Percentiles rank a stretch among this genome's conserved stretches.
phyloP scores from a whole-genome alignment of 2,888 invertebrate genomes.

The Zaprionus bogoriensis region DNA sequence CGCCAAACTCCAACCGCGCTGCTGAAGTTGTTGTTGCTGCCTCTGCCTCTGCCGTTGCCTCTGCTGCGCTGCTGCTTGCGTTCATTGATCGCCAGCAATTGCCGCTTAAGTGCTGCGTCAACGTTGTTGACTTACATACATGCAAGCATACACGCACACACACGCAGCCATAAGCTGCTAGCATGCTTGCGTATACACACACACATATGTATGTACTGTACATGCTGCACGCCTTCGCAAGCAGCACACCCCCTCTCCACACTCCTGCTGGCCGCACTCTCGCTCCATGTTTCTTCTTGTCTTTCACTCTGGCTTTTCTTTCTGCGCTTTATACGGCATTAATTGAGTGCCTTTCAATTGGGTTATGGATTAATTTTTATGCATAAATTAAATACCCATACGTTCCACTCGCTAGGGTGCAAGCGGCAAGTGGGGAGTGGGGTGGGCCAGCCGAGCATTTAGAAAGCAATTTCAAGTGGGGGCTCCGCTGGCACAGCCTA shows the following conservation, averaged over 20 bases:
- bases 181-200: too few species aligned
- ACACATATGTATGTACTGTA: neutral
- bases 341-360: constrained; percentile 76
- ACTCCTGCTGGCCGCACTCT: constrained; percentile 41
- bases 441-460: constrained; percentile 44
- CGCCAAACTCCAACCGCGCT: constrained; percentile 55
- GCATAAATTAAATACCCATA: constrained; percentile 75
- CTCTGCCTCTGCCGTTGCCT: too few species aligned
- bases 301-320: constrained; percentile 71
- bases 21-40: constrained; percentile 34
- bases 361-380: constrained; percentile 77
- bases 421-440: neutral
- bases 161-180: too few species aligned
- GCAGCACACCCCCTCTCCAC: constrained; percentile 2
- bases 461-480: constrained; percentile 72
- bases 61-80: constrained; percentile 57
- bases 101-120: constrained; percentile 74
- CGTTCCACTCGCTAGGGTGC: constrained; percentile 14
- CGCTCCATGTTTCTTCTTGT: constrained; percentile 59
- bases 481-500: constrained; percentile 6
- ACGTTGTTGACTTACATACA: constrained; percentile 72
- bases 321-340: constrained; percentile 66
- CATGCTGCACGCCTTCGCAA: constrained; percentile 31
- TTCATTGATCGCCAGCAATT: constrained; percentile 74
- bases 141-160: neutral